phyloP scores from a whole-genome alignment of 2,797 vertebrate genomes.

The Gephyroberyx darwinii region DNA sequence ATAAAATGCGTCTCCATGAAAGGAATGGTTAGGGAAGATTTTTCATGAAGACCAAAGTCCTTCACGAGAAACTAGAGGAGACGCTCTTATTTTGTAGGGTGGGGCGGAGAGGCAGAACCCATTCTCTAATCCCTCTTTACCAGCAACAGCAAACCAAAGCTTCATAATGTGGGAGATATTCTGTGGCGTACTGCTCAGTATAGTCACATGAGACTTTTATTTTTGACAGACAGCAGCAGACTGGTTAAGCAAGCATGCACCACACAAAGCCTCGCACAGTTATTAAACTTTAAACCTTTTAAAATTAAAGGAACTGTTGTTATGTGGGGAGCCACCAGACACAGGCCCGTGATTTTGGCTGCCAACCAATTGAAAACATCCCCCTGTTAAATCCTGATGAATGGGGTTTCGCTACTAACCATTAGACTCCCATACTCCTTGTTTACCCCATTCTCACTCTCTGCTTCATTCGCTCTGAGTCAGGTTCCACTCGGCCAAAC shows the following conservation, averaged over 20 bases:
- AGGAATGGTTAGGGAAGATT: slow-evolving; percentile 28
- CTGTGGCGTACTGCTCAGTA: slow-evolving; percentile 1
- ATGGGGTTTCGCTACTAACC: slow-evolving; percentile 14
- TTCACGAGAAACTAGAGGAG: slow-evolving; percentile 21
- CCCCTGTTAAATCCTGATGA: slow-evolving; percentile 13
- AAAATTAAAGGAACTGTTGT: not conserved
- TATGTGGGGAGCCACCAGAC: slow-evolving; percentile 11
- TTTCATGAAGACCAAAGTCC: slow-evolving; percentile 24
- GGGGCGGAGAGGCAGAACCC: slow-evolving; percentile 4
- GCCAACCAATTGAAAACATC: not conserved
- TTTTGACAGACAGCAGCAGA: not conserved
- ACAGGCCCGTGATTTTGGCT: slow-evolving; percentile 22
- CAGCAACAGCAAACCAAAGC: slow-evolving; percentile 8
- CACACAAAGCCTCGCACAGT: not conserved
- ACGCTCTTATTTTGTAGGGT: slow-evolving; percentile 26
- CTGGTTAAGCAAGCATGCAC: not conserved
- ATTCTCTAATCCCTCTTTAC: slow-evolving; percentile 6
- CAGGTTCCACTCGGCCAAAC: slow-evolving; percentile 30
- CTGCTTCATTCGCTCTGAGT: slow-evolving; percentile 34
- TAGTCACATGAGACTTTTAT: slow-evolving; percentile 10
- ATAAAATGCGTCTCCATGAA: not conserved
- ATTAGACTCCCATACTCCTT: slow-evolving; percentile 26
- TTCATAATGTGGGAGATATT: not conserved
- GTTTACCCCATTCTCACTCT: slow-evolving; percentile 15
- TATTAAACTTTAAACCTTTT: no score